These are phyloP conservation scores for Yponomeuta plumbellus DNA, from an alignment of 2,888 invertebrate genomes.

Conservation along the genomic window DNA sequence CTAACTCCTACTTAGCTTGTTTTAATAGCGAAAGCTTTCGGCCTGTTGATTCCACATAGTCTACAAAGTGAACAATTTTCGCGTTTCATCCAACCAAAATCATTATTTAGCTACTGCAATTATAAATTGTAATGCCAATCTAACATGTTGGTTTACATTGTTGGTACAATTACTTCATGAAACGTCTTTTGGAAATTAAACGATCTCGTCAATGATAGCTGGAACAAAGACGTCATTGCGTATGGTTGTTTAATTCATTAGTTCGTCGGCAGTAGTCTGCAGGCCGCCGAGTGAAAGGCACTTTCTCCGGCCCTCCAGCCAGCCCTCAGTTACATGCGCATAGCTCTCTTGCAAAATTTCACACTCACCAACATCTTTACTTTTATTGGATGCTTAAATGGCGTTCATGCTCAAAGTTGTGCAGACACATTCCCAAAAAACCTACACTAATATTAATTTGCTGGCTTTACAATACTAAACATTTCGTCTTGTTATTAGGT, in stretches of 20 bases:
- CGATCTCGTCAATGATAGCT: constrained; percentile 17
- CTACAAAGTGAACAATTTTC: constrained; percentile 13
- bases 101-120: background rate
- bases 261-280: constrained; percentile 36
- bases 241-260: constrained; percentile 61
- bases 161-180: background rate
- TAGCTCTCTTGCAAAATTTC: constrained; percentile 63
- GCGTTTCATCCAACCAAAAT: background rate
- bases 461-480: background rate
- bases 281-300: constrained; percentile 64
- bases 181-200: background rate
- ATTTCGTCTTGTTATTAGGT: background rate
- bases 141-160: background rate
- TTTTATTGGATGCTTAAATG: constrained; percentile 49
- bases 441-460: background rate
- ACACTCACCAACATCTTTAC: constrained; percentile 55
- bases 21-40: constrained; percentile 25
- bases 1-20: constrained; percentile 41
- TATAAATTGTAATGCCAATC: background rate
- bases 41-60: constrained; percentile 37
- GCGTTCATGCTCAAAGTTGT: constrained; percentile 28
- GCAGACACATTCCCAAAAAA: constrained; percentile 32
- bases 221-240: constrained; percentile 27
- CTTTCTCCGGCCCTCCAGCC: constrained; percentile 73
- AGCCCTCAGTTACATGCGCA: constrained; percentile 55